A percentile compares a stretch with the other conserved stretches of the same genome.
phyloP scores from a whole-genome alignment of 2,113 vertebrate genomes.

The Hepsetus odoe region DNA sequence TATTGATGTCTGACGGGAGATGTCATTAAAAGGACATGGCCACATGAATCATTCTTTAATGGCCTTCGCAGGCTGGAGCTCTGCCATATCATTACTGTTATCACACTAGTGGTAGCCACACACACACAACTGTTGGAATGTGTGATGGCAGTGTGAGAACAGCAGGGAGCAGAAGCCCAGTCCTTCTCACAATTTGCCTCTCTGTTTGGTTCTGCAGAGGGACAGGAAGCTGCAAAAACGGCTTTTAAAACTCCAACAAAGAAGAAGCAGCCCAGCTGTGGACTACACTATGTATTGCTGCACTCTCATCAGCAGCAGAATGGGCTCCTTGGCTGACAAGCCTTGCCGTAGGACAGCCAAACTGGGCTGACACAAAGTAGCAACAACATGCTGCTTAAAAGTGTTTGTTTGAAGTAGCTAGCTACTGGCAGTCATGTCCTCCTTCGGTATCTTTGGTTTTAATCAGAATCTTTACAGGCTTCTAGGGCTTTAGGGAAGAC shows the following conservation, averaged over 20 bases:
- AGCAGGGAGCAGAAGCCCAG: background rate
- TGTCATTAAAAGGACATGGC: constrained; percentile 59
- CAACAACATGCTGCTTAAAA: too few species aligned
- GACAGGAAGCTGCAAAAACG: background rate
- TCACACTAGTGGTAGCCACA: constrained; percentile 28
- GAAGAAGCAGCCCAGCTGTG: background rate
- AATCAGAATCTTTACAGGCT: too few species aligned
- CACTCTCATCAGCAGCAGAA: background rate
- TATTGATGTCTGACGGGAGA: constrained; percentile 62
- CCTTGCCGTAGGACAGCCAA: too few species aligned
- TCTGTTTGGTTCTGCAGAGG: background rate
- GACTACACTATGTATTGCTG: constrained; percentile 3
- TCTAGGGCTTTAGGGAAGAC: too few species aligned
- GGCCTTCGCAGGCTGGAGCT: constrained; percentile 49
- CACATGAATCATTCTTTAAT: constrained; percentile 58
- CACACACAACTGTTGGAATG: constrained; percentile 15
- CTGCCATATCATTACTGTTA: constrained; percentile 61
- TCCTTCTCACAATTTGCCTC: constrained; percentile 12
- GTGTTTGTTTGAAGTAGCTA: too few species aligned
- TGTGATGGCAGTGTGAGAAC: background rate
- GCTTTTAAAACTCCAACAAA: background rate
- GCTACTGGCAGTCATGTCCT: background rate
- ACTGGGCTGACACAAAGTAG: too few species aligned
- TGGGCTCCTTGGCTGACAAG: too few species aligned
- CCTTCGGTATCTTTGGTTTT: too few species aligned